A percentile compares a stretch with the other conserved stretches of the same genome.
Conservation (phyloP, 2,113 vertebrate genomes). For the Pelecanus crispus region DNA sequence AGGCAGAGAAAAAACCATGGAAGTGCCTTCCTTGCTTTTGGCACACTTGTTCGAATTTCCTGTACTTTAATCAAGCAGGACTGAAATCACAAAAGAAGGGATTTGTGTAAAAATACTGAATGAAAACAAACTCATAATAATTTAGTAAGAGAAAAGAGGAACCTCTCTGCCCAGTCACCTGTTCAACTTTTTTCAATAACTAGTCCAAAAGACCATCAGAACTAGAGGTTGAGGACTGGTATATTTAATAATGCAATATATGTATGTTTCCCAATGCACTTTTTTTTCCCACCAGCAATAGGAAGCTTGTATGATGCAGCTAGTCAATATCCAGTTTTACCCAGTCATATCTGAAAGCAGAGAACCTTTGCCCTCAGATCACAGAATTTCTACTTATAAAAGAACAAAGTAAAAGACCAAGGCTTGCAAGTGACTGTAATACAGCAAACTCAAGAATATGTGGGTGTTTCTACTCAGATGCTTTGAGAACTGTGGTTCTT, state of each 20-base stretch:
- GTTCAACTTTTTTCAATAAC: neutral
- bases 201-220: neutral
- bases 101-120: neutral
- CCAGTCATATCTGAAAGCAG: neutral
- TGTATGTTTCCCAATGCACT: neutral
- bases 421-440: neutral
- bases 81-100: neutral
- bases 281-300: neutral
- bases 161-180: neutral
- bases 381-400: neutral
- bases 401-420: slow-evolving; percentile 2
- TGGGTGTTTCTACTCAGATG: neutral
- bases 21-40: neutral
- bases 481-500: neutral
- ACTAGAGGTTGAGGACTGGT: neutral
- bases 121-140: neutral
- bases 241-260: neutral
- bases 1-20: neutral
- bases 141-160: neutral
- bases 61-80: neutral
- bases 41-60: neutral
- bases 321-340: neutral
- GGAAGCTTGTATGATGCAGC: neutral
- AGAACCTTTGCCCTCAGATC: neutral
- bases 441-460: neutral